These are phyloP conservation scores for Sardina pilchardus DNA, from an alignment of 2,113 vertebrate species.

Conservation along the genomic window DNA sequence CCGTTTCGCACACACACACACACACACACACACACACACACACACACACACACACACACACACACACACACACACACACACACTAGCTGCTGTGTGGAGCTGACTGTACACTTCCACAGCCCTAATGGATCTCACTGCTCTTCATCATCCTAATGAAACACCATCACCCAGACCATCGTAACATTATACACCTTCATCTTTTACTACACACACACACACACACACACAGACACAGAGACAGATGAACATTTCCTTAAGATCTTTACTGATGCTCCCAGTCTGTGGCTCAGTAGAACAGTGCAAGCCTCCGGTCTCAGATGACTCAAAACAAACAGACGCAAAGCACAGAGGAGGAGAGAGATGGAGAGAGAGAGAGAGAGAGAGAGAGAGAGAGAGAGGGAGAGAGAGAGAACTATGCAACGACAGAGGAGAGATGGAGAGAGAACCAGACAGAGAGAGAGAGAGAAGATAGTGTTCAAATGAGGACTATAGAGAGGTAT, in stretches of 20 bases:
- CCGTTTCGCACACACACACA: no score
- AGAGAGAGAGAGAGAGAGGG: background rate
- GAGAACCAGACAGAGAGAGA: background rate
- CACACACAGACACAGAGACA: slow-evolving; percentile 71
- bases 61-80: slow-evolving; percentile 54
- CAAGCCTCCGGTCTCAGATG: slow-evolving; percentile 47
- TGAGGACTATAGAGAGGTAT: slow-evolving; percentile 5
- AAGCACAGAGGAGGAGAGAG: slow-evolving; percentile 38
- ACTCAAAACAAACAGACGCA: slow-evolving; percentile 50
- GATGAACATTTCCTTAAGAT: slow-evolving; percentile 57
- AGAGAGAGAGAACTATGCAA: slow-evolving; percentile 7
- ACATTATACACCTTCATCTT: slow-evolving; percentile 19
- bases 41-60: no score
- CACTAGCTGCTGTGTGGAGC: no score
- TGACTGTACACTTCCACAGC: slow-evolving; percentile 22
- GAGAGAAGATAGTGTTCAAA: background rate
- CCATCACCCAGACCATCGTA: no score
- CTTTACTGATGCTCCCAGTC: slow-evolving; percentile 65
- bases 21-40: no score
- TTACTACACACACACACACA: slow-evolving; percentile 35
- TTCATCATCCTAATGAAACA: background rate
- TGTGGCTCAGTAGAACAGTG: slow-evolving; percentile 64
- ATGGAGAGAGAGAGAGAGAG: background rate
- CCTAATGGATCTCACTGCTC: slow-evolving; percentile 26
- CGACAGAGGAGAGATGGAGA: background rate